Evolutionary conservation across 1,140 invertebrate genomes (phyloP).

Genomic region (Papilio dardanus): DNA sequence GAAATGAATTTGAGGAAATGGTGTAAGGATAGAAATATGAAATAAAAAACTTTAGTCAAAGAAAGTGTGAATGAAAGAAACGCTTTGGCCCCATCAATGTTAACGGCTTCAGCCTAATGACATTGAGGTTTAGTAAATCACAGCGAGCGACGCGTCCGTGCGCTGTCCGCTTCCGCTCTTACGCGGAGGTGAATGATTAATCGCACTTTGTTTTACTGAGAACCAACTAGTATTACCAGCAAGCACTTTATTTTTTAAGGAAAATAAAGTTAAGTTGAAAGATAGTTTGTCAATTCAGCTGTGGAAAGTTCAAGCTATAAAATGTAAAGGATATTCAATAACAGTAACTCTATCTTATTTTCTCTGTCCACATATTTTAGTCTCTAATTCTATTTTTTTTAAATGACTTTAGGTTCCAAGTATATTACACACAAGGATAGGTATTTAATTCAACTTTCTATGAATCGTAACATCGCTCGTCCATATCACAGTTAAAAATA

Average conservation of each 20-base stretch:
- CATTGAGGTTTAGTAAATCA: slow-evolving; percentile 38
- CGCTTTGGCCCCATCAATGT: background rate
- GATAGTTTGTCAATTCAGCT: background rate
- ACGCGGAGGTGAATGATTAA: slow-evolving; percentile 41
- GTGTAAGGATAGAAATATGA: background rate
- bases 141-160: background rate
- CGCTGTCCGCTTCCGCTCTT: slow-evolving; percentile 34
- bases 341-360: no score
- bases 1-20: background rate
- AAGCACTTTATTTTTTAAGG: background rate
- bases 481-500: background rate
- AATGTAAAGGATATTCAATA: background rate
- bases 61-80: background rate
- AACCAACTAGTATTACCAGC: slow-evolving; percentile 4
- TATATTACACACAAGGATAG: no score
- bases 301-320: background rate
- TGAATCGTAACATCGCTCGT: background rate
- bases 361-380: no score
- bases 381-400: no score
- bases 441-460: no score
- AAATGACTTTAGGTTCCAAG: no score
- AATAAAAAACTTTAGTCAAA: background rate
- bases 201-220: slow-evolving; percentile 43
- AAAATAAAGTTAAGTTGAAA: background rate
- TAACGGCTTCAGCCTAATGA: slow-evolving; percentile 28